phyloP scores from a whole-genome alignment of 2,888 invertebrate genomes.

The Philhelius pedissequus region DNA sequence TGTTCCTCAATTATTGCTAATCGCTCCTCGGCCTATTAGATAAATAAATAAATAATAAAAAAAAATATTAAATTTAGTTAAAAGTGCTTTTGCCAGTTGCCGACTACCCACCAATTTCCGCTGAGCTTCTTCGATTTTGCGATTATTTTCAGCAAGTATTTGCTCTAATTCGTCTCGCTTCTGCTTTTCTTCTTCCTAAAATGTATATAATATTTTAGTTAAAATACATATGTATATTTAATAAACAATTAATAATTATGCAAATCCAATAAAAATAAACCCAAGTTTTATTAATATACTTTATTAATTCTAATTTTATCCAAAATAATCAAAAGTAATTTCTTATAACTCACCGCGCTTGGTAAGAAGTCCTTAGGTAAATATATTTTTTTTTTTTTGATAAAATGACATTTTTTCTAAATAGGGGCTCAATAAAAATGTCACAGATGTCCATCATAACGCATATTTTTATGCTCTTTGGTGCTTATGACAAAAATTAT shows the following conservation, averaged over 20 bases:
- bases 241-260: neutral
- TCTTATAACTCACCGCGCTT: conserved; percentile 4
- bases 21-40: conserved; percentile 93
- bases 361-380: neutral
- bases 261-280: neutral
- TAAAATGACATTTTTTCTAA: neutral
- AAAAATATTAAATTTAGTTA: neutral
- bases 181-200: conserved; percentile 98
- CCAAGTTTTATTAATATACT: neutral
- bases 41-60: neutral
- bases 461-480: neutral
- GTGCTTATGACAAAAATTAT: neutral
- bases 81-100: neutral
- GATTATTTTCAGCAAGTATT: conserved; percentile 98
- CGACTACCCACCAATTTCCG: conserved; percentile 91
- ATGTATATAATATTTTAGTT: conserved; percentile 75
- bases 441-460: neutral
- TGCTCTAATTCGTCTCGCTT: conserved; percentile 97
- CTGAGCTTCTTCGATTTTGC: conserved; percentile 98
- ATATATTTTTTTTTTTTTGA: too few species aligned
- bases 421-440: neutral
- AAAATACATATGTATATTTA: neutral
- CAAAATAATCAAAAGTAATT: neutral
- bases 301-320: neutral
- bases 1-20: conserved; percentile 98